Evolutionary conservation across 2,113 vertebrate genomes (phyloP), one percentile per base, ranked within the genome.

Genomic region (Synodontis membranacea): DNA sequence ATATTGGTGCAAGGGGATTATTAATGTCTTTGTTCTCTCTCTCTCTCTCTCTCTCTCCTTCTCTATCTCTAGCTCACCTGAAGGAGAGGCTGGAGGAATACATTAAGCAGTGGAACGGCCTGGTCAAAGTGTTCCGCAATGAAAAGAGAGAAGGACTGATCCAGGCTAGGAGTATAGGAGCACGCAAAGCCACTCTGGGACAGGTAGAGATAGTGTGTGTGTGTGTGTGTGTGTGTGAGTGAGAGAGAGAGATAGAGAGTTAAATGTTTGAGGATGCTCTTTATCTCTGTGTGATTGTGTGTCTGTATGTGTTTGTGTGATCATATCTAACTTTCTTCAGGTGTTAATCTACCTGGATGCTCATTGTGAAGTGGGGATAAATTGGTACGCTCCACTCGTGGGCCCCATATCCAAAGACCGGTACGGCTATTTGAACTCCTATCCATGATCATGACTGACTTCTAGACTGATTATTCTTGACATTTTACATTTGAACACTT

Each of bases 271-370:
- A 42, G 17, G 4, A 5, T 86, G 15, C 31, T 34, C 2, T 39
- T 70, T 34, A 17, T 39, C 34, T 25, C 5, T 90, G 46, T 60
- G 14, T 80, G 15, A 42, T 25, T 74, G 28, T 70, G 42, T 54
- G 62, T 74, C n/a, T n/a, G 64, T 46, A 25, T 83, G 50, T 79
- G 15, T 74, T 14, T 80, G 15, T 62, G 42, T 82, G 12, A 6
- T 56, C 39, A 52, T 34, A 37, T 44, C 2, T n/a, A 10, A 48
- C 23, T 50, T 48, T 39, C 31, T 74, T 10, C 92, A 99, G 98
- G 98, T 99, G 91, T 94, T 99, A 89, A 94, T 99, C 93, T 99
- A 99, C 92, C 95, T 99, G 86, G 98, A 99, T 93, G 98, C 98
- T 89, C 98, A 99, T 88, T 99, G 98, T 93, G 98, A 99, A 92